Base-by-base conservation (phyloP, 2,888 invertebrate species). In the Nomada ferruginata region DNA sequence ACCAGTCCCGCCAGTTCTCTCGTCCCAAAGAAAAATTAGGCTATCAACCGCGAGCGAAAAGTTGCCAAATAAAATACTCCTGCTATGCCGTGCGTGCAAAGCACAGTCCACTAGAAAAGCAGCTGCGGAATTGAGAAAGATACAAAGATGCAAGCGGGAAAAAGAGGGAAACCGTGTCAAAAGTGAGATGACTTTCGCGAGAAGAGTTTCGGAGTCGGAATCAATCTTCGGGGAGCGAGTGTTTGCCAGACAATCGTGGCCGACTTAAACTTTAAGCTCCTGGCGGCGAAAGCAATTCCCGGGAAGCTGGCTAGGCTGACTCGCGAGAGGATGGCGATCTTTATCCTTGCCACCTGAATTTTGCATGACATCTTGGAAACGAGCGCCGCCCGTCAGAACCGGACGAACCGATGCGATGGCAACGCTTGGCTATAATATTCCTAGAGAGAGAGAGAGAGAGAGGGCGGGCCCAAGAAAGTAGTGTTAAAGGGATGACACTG, bases 241-340 rank as follows among this genome's bases (percentile, higher is more conserved):
- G 84, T 86, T 86, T 82, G 84, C 77, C 79, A 76, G 84, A 86
- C 79, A 85, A 86, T 85, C 79, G 82, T 69, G 68, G 66, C 29
- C 73, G 85, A 77, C 85, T 82, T 79, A 82, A 55, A 86, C 61
- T 84, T 85, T 76, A 74, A 84, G 79, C 79, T 64, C 23, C 53
- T 64, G 36, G 44, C 72, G 55, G 50, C 70, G 77, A 85, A 83
- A 84, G 79, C 84, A 80, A 82, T 86, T 86, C 79, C 50, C 44
- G n/a, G 42, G 53, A 68, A 73, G 79, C 71, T 59, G 57, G 66
- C 59, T 52, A n/a, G 63, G 53, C 42, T 79, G 68, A 73, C 77
- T 76, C 52, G 55, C 36, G 61, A 53, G 73, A 79, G 75, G 79
- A 85, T 69, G 75, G 65, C 76, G 84, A 82, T 82, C 79, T 74